Conservation (phyloP, 2,113 vertebrate species). For the Crotalus tigris region DNA sequence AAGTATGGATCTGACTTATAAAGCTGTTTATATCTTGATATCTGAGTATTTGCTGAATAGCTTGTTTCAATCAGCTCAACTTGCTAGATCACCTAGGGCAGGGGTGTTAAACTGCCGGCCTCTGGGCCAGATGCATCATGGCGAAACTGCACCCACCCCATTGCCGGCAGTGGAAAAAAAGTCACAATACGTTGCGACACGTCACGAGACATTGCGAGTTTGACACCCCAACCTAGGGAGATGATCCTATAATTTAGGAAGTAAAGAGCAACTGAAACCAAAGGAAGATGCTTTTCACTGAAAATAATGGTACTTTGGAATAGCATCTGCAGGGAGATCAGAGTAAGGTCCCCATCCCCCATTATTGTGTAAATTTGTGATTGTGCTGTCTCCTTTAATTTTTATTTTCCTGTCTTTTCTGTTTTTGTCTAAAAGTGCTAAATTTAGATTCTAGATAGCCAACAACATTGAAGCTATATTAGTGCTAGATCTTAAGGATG, state of each 20-base stretch:
- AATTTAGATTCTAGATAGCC: neutral
- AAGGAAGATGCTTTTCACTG: too few species aligned
- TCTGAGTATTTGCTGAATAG: neutral
- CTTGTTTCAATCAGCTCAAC: neutral
- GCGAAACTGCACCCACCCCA: too few species aligned
- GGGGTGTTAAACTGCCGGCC: too few species aligned
- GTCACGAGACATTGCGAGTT: too few species aligned
- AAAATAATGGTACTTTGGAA: too few species aligned
- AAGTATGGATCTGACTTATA: neutral
- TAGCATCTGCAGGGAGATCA: too few species aligned
- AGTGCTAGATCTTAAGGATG: neutral
- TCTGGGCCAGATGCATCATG: too few species aligned
- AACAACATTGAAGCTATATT: conserved; percentile 26
- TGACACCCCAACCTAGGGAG: neutral
- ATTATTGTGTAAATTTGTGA: too few species aligned
- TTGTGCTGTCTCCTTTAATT: too few species aligned
- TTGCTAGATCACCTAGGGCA: neutral
- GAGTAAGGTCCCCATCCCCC: too few species aligned
- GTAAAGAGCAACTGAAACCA: neutral
- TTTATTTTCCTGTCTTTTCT: neutral
- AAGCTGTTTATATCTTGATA: neutral
- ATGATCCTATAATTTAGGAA: neutral
- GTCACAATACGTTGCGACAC: too few species aligned
- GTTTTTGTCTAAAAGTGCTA: neutral
- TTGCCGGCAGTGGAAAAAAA: too few species aligned